Conservation (phyloP, 2,797 vertebrate species). For the Dromococcyx pavoninus region DNA sequence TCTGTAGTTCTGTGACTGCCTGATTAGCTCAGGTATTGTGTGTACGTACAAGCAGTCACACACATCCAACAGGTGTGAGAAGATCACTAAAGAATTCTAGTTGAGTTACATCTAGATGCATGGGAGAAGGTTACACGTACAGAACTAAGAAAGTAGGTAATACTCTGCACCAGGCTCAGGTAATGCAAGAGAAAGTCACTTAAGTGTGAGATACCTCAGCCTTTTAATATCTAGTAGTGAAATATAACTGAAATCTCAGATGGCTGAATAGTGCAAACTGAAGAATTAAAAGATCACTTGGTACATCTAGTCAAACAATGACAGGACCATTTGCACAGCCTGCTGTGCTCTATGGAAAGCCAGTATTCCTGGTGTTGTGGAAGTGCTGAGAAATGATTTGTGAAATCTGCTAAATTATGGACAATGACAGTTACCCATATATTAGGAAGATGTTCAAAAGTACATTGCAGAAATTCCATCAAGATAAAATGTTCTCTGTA, state of each 20-base stretch:
- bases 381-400: background rate
- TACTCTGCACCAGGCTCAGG: background rate
- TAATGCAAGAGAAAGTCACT: background rate
- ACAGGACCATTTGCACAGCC: background rate
- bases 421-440: background rate
- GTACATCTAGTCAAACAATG: background rate
- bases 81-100: background rate
- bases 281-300: background rate
- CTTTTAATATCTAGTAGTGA: background rate
- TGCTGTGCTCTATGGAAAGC: background rate
- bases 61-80: background rate
- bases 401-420: background rate
- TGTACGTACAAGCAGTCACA: rapidly evolving
- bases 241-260: background rate
- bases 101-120: rapidly evolving
- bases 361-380: background rate
- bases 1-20: background rate
- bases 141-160: background rate
- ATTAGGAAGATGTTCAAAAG: background rate
- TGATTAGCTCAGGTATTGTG: background rate
- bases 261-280: background rate
- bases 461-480: background rate
- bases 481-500: background rate
- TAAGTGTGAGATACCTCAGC: background rate
- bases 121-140: background rate